A percentile compares a stretch with the other conserved stretches of the same genome.
phyloP scores from a whole-genome alignment of 1,140 invertebrate genomes.

The Platyscapa corneri region DNA sequence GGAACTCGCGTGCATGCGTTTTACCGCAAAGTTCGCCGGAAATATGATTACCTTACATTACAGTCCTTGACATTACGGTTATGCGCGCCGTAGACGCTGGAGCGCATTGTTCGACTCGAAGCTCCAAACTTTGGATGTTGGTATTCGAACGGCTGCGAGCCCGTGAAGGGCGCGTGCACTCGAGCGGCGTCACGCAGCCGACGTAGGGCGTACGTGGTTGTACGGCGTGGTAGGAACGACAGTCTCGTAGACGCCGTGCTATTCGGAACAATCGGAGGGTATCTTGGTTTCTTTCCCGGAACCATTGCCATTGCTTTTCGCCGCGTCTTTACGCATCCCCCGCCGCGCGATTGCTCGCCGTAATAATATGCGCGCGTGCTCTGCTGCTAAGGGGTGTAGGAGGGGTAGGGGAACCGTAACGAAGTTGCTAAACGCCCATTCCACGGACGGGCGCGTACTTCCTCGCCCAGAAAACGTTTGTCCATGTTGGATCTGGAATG shows the following conservation, averaged over 20 bases:
- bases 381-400: slow-evolving; percentile 17
- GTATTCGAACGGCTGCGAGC: no score
- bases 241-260: no score
- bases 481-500: slow-evolving; percentile 33
- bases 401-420: background rate
- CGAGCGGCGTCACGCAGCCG: no score
- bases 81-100: no score
- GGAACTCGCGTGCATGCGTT: background rate
- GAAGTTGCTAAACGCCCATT: slow-evolving; percentile 42
- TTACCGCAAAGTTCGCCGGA: background rate
- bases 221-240: no score
- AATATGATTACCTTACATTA: background rate
- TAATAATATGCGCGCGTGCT: slow-evolving; percentile 48
- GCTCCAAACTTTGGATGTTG: no score
- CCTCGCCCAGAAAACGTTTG: slow-evolving; percentile 36
- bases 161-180: no score
- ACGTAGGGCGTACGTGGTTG: no score
- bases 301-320: no score
- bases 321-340: background rate
- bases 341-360: slow-evolving; percentile 36
- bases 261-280: no score
- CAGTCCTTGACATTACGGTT: background rate
- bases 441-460: background rate
- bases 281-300: no score
- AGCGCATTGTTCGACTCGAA: no score